These are phyloP conservation scores for Nothoprocta pentlandii DNA, from an alignment of 2,113 vertebrate species.

Conservation along the genomic window DNA sequence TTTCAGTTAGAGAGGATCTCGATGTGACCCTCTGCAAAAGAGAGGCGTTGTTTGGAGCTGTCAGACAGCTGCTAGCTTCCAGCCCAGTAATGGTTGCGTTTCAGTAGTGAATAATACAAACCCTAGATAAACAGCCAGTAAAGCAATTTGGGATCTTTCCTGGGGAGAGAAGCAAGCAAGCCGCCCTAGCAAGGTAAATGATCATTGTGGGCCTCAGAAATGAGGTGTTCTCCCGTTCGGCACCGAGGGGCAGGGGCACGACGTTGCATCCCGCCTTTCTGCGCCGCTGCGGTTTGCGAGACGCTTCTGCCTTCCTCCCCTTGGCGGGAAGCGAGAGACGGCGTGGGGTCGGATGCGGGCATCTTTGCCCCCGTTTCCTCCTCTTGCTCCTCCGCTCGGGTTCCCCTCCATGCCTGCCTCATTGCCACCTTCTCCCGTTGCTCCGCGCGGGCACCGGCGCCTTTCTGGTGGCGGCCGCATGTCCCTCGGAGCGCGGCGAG, in stretches of 20 bases:
- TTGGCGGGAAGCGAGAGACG: background rate
- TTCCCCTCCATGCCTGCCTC: background rate
- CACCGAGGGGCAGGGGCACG: slow-evolving; percentile 3
- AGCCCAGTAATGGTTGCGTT: slow-evolving; percentile 32
- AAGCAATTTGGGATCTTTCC: slow-evolving; percentile 65
- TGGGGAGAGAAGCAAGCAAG: background rate
- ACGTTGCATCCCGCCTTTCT: slow-evolving; percentile 4
- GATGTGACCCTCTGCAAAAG: background rate
- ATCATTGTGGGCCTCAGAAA: background rate
- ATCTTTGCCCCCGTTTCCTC: background rate
- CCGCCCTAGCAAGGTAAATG: background rate
- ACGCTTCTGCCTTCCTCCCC: background rate
- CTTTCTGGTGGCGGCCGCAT: background rate
- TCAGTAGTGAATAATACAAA: slow-evolving; percentile 39
- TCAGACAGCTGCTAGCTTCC: slow-evolving; percentile 62
- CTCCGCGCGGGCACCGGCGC: background rate
- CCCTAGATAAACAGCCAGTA: slow-evolving; percentile 43
- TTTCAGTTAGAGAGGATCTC: slow-evolving; percentile 14
- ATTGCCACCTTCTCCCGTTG: fast-evolving
- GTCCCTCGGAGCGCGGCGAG: background rate
- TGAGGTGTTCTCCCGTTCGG: slow-evolving; percentile 47
- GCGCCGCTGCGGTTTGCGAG: background rate
- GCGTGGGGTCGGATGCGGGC: background rate
- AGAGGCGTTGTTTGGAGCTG: slow-evolving; percentile 33
- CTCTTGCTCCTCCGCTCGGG: fast-evolving